A percentile compares a stretch with the other conserved stretches of the same genome.
These are phyloP conservation scores for Myrmecophaga tridactyla DNA, from an alignment of 2,113 vertebrate genomes.

Conservation along the genomic window DNA sequence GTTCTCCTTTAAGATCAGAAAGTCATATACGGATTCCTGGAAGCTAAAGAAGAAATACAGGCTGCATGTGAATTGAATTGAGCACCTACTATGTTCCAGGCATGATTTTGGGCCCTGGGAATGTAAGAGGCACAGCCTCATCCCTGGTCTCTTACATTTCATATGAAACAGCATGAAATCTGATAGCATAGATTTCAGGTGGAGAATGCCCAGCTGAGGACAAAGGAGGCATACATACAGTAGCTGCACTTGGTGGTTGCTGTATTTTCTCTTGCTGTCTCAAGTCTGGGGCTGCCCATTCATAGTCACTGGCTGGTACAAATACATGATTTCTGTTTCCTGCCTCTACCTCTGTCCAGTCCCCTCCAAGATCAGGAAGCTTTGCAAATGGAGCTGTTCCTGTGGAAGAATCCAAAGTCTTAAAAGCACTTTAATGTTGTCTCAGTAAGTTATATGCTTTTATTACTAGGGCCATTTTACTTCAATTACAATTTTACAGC, in stretches of 20 bases:
- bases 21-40: not conserved
- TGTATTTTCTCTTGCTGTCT: not conserved
- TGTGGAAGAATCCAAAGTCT: not conserved
- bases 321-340: not conserved
- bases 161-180: not conserved
- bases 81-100: not conserved
- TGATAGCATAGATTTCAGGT: not conserved
- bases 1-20: not conserved
- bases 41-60: not conserved
- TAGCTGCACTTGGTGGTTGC: not conserved
- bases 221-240: not conserved
- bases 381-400: not conserved
- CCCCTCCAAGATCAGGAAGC: not conserved
- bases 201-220: not conserved
- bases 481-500: conserved; percentile 5
- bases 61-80: not conserved
- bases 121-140: not conserved
- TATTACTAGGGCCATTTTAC: conserved; percentile 1
- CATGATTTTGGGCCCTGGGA: not conserved
- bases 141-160: not conserved
- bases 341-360: not conserved
- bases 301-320: not conserved
- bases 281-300: not conserved
- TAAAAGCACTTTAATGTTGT: not conserved
- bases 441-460: not conserved